These are phyloP conservation scores for Ptychobarbus kaznakovi DNA, from an alignment of 2,797 vertebrate species.

Conservation along the genomic window DNA sequence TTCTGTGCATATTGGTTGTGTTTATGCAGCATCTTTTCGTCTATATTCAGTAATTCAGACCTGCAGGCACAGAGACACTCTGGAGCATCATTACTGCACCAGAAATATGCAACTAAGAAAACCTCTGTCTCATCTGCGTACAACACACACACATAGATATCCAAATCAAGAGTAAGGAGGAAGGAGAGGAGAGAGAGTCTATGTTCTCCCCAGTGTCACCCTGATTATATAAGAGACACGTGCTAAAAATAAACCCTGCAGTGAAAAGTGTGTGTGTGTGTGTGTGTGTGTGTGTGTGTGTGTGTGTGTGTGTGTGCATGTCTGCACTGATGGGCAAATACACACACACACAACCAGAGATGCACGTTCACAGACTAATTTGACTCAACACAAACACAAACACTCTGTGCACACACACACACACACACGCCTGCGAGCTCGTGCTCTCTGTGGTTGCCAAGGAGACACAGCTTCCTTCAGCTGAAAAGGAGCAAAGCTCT, in stretches of 20 bases:
- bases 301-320: slow-evolving; percentile 44
- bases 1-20: slow-evolving; percentile 12
- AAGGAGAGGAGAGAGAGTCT: slow-evolving; percentile 41
- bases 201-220: slow-evolving; percentile 76
- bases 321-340: slow-evolving; percentile 64
- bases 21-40: slow-evolving; percentile 10
- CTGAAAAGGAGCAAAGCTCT: slow-evolving; percentile 70
- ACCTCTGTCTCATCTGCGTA: slow-evolving; percentile 33
- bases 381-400: slow-evolving; percentile 49
- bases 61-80: slow-evolving; percentile 31
- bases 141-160: slow-evolving; percentile 39
- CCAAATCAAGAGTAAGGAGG: slow-evolving; percentile 34
- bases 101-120: slow-evolving; percentile 45
- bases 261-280: slow-evolving; percentile 62
- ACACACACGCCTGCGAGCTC: slow-evolving; percentile 68
- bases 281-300: slow-evolving; percentile 39
- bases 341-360: slow-evolving; percentile 49
- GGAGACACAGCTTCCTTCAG: slow-evolving; percentile 77
- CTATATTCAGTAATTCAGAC: slow-evolving; percentile 41
- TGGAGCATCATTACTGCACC: slow-evolving; percentile 42
- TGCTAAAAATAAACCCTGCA: slow-evolving; percentile 93
- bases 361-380: slow-evolving; percentile 43
- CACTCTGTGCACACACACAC: slow-evolving; percentile 31
- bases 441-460: slow-evolving; percentile 90
- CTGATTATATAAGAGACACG: slow-evolving; percentile 85